These are phyloP conservation scores for Dryomyza anilis DNA, from an alignment of 2,888 invertebrate species.

Conservation along the genomic window DNA sequence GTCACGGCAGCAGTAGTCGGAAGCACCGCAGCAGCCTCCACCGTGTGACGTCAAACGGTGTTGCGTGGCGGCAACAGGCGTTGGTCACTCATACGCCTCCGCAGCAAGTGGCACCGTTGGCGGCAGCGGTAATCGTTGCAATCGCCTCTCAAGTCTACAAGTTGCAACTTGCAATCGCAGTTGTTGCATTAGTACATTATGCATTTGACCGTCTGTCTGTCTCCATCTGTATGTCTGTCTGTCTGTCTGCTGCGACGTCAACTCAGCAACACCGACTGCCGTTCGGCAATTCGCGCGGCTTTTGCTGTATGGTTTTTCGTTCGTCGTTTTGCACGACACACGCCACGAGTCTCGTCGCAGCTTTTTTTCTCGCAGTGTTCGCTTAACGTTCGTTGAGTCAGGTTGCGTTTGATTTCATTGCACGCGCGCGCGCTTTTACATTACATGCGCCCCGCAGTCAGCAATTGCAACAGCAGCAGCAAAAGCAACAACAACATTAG, in stretches of 20 bases:
- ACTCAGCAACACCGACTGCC: background rate
- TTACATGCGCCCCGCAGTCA: conserved; percentile 15
- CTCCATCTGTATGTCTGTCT: conserved; percentile 4
- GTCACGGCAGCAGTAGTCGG: too few species aligned
- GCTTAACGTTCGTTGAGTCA: conserved; percentile 56
- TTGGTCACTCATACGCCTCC: background rate
- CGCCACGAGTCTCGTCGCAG: too few species aligned
- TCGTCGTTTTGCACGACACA: conserved; percentile 31
- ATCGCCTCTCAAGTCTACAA: too few species aligned
- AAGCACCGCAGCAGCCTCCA: too few species aligned
- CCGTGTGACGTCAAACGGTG: too few species aligned
- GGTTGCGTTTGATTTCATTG: conserved; percentile 44
- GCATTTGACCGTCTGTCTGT: background rate
- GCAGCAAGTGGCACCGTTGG: too few species aligned
- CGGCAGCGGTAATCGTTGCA: too few species aligned
- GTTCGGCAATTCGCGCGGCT: conserved; percentile 28
- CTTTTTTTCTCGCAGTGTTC: conserved; percentile 56
- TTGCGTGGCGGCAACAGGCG: background rate
- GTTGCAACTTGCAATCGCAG: background rate
- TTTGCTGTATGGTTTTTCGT: conserved; percentile 34
- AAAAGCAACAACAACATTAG: conserved; percentile 1
- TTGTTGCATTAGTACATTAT: background rate
- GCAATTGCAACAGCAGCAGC: conserved; percentile 18
- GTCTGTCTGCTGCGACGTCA: background rate
- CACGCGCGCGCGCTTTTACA: conserved; percentile 32